Percentiles rank a stretch among this genome's conserved stretches.
Conservation (phyloP, 2,113 vertebrate genomes). For the Marcusenius ussheri region DNA sequence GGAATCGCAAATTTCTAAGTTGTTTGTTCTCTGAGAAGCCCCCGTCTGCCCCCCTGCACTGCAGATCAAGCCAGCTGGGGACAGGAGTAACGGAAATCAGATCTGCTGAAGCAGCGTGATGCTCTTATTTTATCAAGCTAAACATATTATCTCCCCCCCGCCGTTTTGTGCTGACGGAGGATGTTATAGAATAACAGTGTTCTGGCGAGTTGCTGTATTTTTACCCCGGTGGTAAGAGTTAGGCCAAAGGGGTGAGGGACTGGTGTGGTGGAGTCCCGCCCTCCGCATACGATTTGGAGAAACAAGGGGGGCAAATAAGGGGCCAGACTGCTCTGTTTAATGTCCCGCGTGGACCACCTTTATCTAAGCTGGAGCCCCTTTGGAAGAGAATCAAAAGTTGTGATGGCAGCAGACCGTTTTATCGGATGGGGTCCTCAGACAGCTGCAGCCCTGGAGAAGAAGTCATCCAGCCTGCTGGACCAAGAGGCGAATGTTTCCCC, state of each 20-base stretch:
- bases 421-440: constrained; percentile 59
- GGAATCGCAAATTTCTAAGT: not conserved
- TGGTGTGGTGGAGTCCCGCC: constrained; percentile 23
- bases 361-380: constrained; percentile 44
- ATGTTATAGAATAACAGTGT: constrained; percentile 5
- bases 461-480: constrained; percentile 30
- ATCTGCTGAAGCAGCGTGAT: not conserved
- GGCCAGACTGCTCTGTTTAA: constrained; percentile 18
- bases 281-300: constrained; percentile 23
- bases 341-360: constrained; percentile 43
- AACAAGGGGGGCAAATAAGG: constrained; percentile 46
- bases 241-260: not conserved
- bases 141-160: not conserved
- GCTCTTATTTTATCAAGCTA: constrained; percentile 6
- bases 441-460: constrained; percentile 39
- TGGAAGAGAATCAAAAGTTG: constrained; percentile 46
- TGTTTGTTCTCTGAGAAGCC: not conserved
- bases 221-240: constrained; percentile 4
- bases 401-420: constrained; percentile 54
- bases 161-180: not conserved
- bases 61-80: not conserved
- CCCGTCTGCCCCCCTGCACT: not conserved
- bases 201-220: not conserved
- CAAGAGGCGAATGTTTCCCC: not conserved
- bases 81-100: not conserved